Evolutionary conservation across 1,140 invertebrate species (phyloP).

Genomic region (Bathynomus jamesi): DNA sequence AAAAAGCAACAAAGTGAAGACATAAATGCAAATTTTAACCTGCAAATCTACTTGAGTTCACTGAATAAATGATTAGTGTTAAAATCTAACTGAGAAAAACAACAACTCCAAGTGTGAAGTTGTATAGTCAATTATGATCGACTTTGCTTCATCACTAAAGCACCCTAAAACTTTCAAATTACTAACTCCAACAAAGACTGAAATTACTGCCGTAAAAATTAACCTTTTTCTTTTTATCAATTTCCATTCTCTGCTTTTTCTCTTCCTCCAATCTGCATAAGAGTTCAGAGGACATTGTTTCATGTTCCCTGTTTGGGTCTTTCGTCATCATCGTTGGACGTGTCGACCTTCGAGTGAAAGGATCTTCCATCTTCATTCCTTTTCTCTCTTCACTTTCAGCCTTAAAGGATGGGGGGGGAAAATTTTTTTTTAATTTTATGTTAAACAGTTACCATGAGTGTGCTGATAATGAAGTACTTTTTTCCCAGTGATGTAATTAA

Average conservation of each 20-base stretch:
- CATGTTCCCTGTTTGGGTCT: constrained; percentile 22
- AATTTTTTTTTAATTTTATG: neutral
- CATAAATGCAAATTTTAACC: too few species aligned
- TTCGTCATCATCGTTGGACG: constrained; percentile 58
- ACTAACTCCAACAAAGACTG: too few species aligned
- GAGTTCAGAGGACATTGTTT: constrained; percentile 34
- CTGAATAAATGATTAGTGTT: too few species aligned
- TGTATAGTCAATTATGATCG: too few species aligned
- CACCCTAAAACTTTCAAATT: too few species aligned
- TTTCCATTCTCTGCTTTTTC: constrained; percentile 18
- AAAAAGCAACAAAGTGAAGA: too few species aligned
- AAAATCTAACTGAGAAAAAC: too few species aligned
- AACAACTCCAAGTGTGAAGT: too few species aligned
- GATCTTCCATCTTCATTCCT: constrained; percentile 75
- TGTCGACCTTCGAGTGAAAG: constrained; percentile 86
- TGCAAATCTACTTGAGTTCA: too few species aligned
- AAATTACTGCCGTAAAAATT: too few species aligned
- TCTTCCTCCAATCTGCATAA: constrained; percentile 31
- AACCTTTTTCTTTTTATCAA: constrained; percentile 23
- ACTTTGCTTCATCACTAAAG: too few species aligned
- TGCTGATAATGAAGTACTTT: neutral
- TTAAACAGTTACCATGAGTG: neutral
- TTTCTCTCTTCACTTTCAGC: constrained; percentile 65
- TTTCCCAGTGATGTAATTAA: constrained; percentile 9
- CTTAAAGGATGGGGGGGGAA: constrained; percentile 39